Base-by-base conservation (phyloP, 2,888 invertebrate species). In the Hoplodrina blanda region DNA sequence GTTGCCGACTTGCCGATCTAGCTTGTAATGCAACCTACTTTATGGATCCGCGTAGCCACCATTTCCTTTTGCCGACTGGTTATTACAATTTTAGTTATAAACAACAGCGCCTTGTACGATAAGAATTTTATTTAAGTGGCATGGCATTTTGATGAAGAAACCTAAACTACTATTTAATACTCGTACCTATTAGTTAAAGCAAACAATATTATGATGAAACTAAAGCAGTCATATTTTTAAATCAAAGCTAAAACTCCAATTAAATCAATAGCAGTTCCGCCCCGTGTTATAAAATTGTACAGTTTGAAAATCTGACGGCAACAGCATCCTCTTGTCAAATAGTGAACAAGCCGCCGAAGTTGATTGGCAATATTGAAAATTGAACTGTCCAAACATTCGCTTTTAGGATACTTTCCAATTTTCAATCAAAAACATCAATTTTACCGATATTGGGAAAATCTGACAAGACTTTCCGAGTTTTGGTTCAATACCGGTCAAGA, bases 291-390 rank as follows among this genome's bases (percentile, higher is more conserved):
- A 90, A 91, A 90, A 91, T 88, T 89, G 87, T 90, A 90, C 89
- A 88, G 88, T 91, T 91, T 90, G 89, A 92, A 91, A 89, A 89
- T 87, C 85, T 88, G 76, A 82, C 82, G 73, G 86, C 83, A 83
- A 84, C 85, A 82, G 82, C 84, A 84, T 85, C 85, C 85, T 88
- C 89, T 87, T 88, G 88, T 90, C 90, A 90, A 91, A 91, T 84
- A 88, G 83, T 81, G 86, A 89, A 88, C 87, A 87, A 87, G 80
- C 88, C 88, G 82, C 85, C 81, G 83, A 88, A 89, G 85, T 88
- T 90, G 91, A 93, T 93, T 92, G 92, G 89, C 91, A 92, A 92
- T 93, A 91, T 91, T 89, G 89, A 91, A 91, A 91, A 92, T 91
- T 87, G 89, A 91, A 89, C 88, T 88, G 89, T 90, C 89, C 87